These are phyloP conservation scores for Oxycera nigricornis DNA, from an alignment of 2,888 invertebrate genomes.

Conservation along the genomic window DNA sequence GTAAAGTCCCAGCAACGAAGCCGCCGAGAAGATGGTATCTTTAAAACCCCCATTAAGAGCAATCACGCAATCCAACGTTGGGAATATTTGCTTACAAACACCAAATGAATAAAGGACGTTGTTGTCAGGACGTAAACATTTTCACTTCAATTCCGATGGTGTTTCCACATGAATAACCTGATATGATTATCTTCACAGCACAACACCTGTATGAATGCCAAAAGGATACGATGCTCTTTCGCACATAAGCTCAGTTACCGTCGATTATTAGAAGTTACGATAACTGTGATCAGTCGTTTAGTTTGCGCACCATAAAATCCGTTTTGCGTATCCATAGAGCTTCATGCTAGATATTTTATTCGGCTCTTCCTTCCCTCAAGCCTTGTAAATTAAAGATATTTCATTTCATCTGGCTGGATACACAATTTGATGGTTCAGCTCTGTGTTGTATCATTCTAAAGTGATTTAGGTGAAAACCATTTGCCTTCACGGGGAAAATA, in stretches of 20 bases:
- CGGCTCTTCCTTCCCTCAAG: neutral
- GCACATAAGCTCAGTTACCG: neutral
- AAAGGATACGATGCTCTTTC: neutral
- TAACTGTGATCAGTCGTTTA: neutral
- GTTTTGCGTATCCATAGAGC: neutral
- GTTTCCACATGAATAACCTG: neutral
- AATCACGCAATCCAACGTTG: neutral
- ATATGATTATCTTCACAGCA: slow-evolving; percentile 13
- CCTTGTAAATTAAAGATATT: neutral
- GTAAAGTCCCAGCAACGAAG: too few relatives aligned
- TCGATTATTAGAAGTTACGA: slow-evolving; percentile 2
- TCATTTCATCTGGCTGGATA: too few relatives aligned
- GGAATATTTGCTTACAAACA: neutral
- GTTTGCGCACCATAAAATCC: neutral
- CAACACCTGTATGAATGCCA: slow-evolving; percentile 15
- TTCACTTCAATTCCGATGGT: neutral
- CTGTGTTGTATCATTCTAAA: too few relatives aligned
- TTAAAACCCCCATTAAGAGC: neutral
- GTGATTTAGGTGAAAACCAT: too few relatives aligned
- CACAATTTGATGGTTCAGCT: too few relatives aligned
- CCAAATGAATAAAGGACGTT: neutral
- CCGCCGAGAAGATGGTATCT: too few relatives aligned
- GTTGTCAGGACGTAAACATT: slow-evolving; percentile 5
- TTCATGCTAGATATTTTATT: neutral
- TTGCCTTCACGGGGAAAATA: too few relatives aligned